Base-by-base conservation (phyloP, 37 sponge, comb jelly and placozoan genomes). In the Diacarnus erythraeanus region DNA sequence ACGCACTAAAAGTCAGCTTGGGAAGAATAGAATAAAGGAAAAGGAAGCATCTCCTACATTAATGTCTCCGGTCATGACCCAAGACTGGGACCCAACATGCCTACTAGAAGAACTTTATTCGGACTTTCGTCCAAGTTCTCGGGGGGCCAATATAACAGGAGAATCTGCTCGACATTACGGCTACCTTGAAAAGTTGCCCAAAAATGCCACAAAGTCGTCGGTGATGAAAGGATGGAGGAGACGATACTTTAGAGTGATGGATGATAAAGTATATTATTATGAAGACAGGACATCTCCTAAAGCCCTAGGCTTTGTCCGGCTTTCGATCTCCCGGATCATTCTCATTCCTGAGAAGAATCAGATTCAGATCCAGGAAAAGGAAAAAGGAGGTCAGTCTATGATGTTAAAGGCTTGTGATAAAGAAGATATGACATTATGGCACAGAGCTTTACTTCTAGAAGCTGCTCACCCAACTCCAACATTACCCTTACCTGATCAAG, bases 71-170 rank as follows among this genome's bases (percentile, higher is more conserved):
- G 43, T 71, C 38, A 71, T 25, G 23, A 18, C 59, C 3, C 57
- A 51, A 42, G 85, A 92, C 22, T 92, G 92, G 92, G 92, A 92
- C 59, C 88, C 92, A 1, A 84, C 77, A 29, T 92, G 92, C 54
- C 76, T 92, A 10, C 54, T 92, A 31, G 92, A 92, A 43, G 88
- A 87, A 65, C 77, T 92, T n/a, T 92, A 92, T 64, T 33, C 70
- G 6, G 92, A 92, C 74, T 58, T 65, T 40, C 65, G 64, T 1
- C 79, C 51, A 6, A 67, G 73, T 22, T 59, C 71, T 33, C 69
- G 42, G 0, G 57, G 57, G 26, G 31, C 74, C 33, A 22, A 21
- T 66, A 18, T 20, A 17, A 63, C 72, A 1, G 84, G 72, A 0
- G 86, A 81, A 58, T 59, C 57, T 18, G 80, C 80, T 44, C 89